A percentile compares a stretch with the other conserved stretches of the same genome.
Conservation (phyloP, 2,888 invertebrate species). For the Scelioninae gen. 1 region DNA sequence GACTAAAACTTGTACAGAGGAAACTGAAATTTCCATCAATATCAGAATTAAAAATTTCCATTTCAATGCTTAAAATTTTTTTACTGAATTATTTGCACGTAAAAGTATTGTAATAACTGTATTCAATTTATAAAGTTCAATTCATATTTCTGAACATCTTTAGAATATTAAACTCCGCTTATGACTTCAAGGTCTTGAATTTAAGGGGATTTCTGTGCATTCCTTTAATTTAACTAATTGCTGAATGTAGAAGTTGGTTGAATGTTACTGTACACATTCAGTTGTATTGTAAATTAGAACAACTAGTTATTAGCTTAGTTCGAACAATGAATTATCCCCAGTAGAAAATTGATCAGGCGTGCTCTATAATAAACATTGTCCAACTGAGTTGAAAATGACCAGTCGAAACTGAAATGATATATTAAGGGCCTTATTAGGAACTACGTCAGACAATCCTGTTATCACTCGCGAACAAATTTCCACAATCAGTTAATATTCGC, state of each 20-base stretch:
- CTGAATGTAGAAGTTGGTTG: slow-evolving; percentile 53
- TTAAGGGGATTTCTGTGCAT: slow-evolving; percentile 22
- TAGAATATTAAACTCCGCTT: slow-evolving; percentile 30
- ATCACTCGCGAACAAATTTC: slow-evolving; percentile 14
- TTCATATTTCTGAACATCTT: slow-evolving; percentile 15
- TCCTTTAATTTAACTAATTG: slow-evolving; percentile 65
- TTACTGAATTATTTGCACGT: no score
- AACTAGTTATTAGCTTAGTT: slow-evolving; percentile 63
- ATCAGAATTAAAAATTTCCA: no score
- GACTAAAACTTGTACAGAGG: no score
- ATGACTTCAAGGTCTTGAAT: slow-evolving; percentile 45
- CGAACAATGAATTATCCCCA: slow-evolving; percentile 63
- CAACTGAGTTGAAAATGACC: slow-evolving; percentile 53
- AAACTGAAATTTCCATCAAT: no score
- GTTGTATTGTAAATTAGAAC: slow-evolving; percentile 59
- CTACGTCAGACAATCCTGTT: slow-evolving; percentile 23
- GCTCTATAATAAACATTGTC: slow-evolving; percentile 60
- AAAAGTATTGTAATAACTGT: no score
- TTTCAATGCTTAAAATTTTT: no score
- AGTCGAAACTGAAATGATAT: slow-evolving; percentile 37
- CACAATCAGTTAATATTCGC: not conserved
- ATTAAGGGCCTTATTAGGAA: slow-evolving; percentile 38
- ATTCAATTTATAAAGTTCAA: no score
- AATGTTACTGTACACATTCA: slow-evolving; percentile 43
- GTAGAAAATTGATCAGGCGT: slow-evolving; percentile 60